These are phyloP conservation scores for Turdus rufiventris DNA, from an alignment of 2,113 vertebrate species.

Conservation along the genomic window DNA sequence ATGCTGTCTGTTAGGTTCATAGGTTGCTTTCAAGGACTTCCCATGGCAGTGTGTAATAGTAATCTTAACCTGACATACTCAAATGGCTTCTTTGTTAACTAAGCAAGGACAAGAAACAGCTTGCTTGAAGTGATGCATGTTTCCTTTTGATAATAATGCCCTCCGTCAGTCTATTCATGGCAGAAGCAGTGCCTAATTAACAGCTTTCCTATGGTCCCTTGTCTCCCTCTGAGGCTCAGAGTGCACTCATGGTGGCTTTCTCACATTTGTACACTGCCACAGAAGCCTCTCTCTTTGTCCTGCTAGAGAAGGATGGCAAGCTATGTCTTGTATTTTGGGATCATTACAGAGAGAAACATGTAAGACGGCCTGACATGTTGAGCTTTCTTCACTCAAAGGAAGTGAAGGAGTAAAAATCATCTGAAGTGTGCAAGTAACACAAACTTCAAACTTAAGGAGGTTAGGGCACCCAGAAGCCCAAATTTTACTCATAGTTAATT, in stretches of 20 bases:
- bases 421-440: neutral
- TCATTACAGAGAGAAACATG: neutral
- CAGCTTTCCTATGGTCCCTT: neutral
- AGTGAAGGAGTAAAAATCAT: neutral
- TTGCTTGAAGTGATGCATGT: neutral
- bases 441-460: neutral
- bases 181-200: neutral
- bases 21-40: neutral
- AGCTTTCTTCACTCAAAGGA: neutral
- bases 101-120: neutral
- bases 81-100: neutral
- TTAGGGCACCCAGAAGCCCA: neutral
- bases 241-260: neutral
- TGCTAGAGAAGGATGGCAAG: neutral
- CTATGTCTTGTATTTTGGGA: neutral
- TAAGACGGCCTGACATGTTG: neutral
- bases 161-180: neutral
- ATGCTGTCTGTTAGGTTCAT: neutral
- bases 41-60: neutral
- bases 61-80: neutral
- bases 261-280: neutral
- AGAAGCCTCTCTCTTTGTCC: neutral
- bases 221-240: neutral
- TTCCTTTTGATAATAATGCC: conserved; percentile 13
- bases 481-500: neutral